Percentiles rank a stretch among this genome's conserved stretches.
These are phyloP conservation scores for Eupsilia transversa DNA, from an alignment of 2,888 invertebrate species.

Conservation along the genomic window DNA sequence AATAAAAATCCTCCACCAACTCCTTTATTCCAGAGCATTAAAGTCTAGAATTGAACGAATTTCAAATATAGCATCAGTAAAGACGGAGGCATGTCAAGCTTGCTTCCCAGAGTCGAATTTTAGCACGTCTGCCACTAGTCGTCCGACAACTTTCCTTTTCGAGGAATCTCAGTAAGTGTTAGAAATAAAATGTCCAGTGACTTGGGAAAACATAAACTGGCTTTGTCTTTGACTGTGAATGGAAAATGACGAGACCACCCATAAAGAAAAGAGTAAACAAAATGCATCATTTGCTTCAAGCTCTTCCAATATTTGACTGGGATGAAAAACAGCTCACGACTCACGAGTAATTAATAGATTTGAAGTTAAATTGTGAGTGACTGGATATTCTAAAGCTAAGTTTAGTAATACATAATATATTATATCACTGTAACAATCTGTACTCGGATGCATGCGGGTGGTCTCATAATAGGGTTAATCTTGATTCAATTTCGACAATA, in stretches of 20 bases:
- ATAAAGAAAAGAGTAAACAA: conserved; percentile 64
- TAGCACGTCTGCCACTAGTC: conserved; percentile 78
- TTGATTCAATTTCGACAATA: conserved; percentile 78
- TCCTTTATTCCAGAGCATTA: conserved; percentile 50
- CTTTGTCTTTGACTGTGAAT: conserved; percentile 57
- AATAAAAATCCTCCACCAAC: conserved; percentile 28
- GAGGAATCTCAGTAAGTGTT: conserved; percentile 56
- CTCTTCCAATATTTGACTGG: conserved; percentile 70
- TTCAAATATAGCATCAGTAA: conserved; percentile 36
- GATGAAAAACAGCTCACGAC: conserved; percentile 50
- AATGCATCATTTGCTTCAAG: conserved; percentile 63
- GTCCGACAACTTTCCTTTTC: conserved; percentile 78
- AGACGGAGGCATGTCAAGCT: conserved; percentile 66
- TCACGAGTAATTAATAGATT: conserved; percentile 67
- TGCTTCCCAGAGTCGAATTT: conserved; percentile 80
- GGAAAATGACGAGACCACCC: conserved; percentile 74
- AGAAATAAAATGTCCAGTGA: conserved; percentile 64
- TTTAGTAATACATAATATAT: conserved; percentile 56
- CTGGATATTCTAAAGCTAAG: conserved; percentile 60
- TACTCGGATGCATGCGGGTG: conserved; percentile 80
- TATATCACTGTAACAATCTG: conserved; percentile 71
- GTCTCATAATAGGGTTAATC: conserved; percentile 80
- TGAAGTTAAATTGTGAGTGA: conserved; percentile 67
- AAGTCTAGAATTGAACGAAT: conserved; percentile 45
- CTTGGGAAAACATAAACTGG: conserved; percentile 48